Conservation (phyloP, 2,888 invertebrate genomes). For the Nipponacmea schrenckii region DNA sequence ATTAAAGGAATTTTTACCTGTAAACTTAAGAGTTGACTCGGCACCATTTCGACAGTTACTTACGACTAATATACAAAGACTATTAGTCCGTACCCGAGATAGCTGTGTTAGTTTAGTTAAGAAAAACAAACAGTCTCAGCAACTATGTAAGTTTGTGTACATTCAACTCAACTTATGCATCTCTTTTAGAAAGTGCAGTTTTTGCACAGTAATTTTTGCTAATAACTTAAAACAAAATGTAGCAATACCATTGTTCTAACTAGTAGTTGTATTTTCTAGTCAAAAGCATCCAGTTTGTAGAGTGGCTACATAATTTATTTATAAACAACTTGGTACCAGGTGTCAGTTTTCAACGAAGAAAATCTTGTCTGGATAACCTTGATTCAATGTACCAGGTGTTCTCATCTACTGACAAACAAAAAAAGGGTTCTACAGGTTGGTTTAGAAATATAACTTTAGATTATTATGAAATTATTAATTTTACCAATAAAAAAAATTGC, state of each 20-base stretch:
- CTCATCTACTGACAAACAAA: constrained; percentile 32
- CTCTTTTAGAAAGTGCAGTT: too few relatives aligned
- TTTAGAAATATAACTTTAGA: too few relatives aligned
- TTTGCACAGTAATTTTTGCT: too few relatives aligned
- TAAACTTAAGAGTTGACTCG: constrained; percentile 64
- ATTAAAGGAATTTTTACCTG: constrained; percentile 49
- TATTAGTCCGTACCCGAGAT: constrained; percentile 60
- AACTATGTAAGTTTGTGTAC: constrained; percentile 34
- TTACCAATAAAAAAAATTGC: too few relatives aligned
- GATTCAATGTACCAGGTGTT: constrained; percentile 39
- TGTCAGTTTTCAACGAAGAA: constrained; percentile 78
- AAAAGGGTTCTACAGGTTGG: constrained; percentile 26
- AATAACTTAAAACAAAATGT: too few relatives aligned
- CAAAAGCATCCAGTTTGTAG: constrained; percentile 62
- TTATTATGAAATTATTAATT: too few relatives aligned
- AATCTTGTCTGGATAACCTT: constrained; percentile 56
- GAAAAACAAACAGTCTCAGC: constrained; percentile 20
- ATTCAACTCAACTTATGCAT: too few relatives aligned
- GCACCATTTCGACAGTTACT: constrained; percentile 65
- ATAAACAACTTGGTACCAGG: constrained; percentile 70
- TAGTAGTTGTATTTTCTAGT: constrained; percentile 16
- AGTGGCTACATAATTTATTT: constrained; percentile 71
- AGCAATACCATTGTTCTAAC: too few relatives aligned
- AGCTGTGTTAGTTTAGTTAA: constrained; percentile 53
- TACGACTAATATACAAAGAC: constrained; percentile 49